Evolutionary conservation across 2,888 invertebrate species (phyloP).

Genomic region (Stratiomys singularior): DNA sequence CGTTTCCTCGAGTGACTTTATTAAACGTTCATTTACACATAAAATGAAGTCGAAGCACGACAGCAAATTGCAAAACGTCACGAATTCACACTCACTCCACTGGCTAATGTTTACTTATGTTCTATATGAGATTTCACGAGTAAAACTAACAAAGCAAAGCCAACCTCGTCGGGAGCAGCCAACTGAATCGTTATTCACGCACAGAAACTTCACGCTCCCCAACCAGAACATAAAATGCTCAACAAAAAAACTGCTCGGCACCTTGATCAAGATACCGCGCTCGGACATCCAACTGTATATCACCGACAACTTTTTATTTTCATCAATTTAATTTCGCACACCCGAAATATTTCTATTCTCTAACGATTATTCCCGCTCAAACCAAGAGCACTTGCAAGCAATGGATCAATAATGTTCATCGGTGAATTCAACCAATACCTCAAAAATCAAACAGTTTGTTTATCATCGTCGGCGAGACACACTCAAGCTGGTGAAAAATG

Average conservation of each 20-base stretch:
- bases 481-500: not conserved
- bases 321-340: not conserved
- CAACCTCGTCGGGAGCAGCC: constrained; percentile 20
- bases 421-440: too few species aligned
- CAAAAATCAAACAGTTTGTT: not conserved
- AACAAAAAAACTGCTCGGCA: not conserved
- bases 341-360: not conserved
- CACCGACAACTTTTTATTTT: not conserved
- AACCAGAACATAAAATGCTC: not conserved
- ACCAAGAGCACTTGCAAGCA: not conserved
- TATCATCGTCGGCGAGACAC: not conserved
- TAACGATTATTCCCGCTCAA: not conserved
- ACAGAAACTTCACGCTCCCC: constrained; percentile 5
- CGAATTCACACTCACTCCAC: not conserved
- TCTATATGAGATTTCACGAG: not conserved
- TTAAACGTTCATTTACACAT: not conserved
- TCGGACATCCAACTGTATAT: not conserved
- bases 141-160: constrained; percentile 14
- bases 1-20: not conserved
- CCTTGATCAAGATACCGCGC: not conserved
- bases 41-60: not conserved
- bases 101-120: not conserved
- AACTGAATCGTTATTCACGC: constrained; percentile 17
- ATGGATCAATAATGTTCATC: too few species aligned
- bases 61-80: not conserved